phyloP scores from a whole-genome alignment of 2,888 invertebrate genomes.

The Hirtodrosophila trivittata region DNA sequence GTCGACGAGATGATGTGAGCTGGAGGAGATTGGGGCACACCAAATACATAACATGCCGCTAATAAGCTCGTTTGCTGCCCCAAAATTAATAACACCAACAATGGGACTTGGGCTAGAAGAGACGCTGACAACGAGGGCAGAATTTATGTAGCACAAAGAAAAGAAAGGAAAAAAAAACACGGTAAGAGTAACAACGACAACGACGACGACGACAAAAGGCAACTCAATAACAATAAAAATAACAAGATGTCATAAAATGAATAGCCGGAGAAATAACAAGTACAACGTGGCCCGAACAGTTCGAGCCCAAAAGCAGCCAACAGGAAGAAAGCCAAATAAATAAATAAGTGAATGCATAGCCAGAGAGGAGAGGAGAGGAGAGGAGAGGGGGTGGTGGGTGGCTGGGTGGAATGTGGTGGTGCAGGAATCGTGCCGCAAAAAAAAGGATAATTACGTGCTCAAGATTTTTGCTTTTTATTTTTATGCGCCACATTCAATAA shows the following conservation, averaged over 20 bases:
- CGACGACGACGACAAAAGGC: constrained; percentile 58
- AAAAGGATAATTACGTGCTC: constrained; percentile 79
- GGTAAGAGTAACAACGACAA: constrained; percentile 17
- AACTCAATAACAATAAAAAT: constrained; percentile 79
- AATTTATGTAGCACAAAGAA: constrained; percentile 57
- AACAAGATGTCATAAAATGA: constrained; percentile 77
- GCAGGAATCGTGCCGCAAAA: constrained; percentile 52
- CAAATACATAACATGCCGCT: constrained; percentile 58
- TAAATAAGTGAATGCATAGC: constrained; percentile 62
- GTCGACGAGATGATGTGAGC: too few relatives aligned
- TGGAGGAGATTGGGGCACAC: background rate
- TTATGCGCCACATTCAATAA: constrained; percentile 47
- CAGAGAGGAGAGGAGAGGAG: constrained; percentile 13
- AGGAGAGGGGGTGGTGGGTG: constrained; percentile 7
- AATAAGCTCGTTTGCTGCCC: constrained; percentile 72
- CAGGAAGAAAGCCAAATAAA: constrained; percentile 59
- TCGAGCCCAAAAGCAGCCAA: constrained; percentile 5
- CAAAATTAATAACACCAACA: constrained; percentile 52
- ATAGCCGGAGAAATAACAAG: constrained; percentile 59
- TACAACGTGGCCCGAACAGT: constrained; percentile 31
- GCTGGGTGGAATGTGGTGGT: background rate
- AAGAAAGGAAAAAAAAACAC: constrained; percentile 25
- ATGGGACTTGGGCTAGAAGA: constrained; percentile 22
- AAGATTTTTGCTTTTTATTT: constrained; percentile 47
- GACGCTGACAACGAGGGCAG: constrained; percentile 40